Evolutionary conservation across 2,888 invertebrate species (phyloP), one percentile per base, ranked within the genome.

Genomic region (Molanna angustata): DNA sequence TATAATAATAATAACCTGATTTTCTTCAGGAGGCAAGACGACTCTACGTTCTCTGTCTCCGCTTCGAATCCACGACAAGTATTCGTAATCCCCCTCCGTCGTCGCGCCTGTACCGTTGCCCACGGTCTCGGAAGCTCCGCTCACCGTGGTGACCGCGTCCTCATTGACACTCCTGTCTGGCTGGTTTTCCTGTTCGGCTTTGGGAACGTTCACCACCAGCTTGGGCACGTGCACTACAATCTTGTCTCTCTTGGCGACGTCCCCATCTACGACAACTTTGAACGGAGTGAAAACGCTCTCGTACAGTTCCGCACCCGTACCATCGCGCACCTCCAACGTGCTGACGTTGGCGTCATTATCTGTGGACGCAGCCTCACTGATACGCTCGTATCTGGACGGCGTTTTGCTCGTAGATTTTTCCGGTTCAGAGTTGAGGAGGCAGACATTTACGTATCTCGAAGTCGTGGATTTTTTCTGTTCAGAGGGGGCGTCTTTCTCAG

Each of bases 201-300:
- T 37, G 0, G 48, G 48, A 4, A 48, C 18, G 27, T 48, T 39
- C 11, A 48, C 49, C 3, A 43, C 19, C 27, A 49, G n/a, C 16
- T 20, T 35, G 3, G 49, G 35, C 19, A 19, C 17, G 9, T 44
- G 19, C 16, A 44, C 27, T 2, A 44, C 14, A 21, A 16, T 27
- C n/a, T 44, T 44, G 6, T 41, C 41, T 9, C 21, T 20, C 6
- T 27, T 27, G 4, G 27, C 4, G 22, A 17, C 11, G 16, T 40
- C 14, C 19, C 17, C 32, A 32, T 9, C n/a, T 16, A n/a, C 27
- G 17, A 19, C n/a, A 3, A 6, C 39, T 13, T 39, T 50, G 18
- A 53, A 56, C 18, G 58, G 58, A 17, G 56, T 52, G 32, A 59
- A 59, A 18, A 59, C 54, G 17, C 56, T 56, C 32, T 59, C 58